Evolutionary conservation across 2,113 vertebrate species (phyloP), one percentile per base, ranked within the genome.

Genomic region (Stegostoma tigrinum): DNA sequence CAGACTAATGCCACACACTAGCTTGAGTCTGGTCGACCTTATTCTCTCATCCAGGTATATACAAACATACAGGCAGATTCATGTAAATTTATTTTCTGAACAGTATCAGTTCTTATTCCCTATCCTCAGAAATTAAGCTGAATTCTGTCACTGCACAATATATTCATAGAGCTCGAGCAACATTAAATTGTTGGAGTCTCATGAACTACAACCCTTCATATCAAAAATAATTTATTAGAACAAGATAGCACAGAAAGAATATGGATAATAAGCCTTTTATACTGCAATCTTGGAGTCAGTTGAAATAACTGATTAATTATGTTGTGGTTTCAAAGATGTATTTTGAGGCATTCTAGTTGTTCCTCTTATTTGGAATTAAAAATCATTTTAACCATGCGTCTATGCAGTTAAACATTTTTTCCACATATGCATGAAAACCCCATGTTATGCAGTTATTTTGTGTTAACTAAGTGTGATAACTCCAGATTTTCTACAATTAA

Each of bases 171-270:
- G 17, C 89, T 93, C 89, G 67, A 61, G 61, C 55, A 93, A 93
- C n/a, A 75, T 48, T 72, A 95, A 72, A 72, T 95, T 72, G 38
- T 94, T 72, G 42, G 68, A 75, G 27, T 45, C 30, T 66, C 91
- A 68, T 67, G n/a, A 94, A 6, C 67, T 67, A 70, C 91, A 90
- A 17, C 42, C 19, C 91, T 68, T 42, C 42, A 94, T 45, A 38
- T 94, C 34, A 8, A 70, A 94, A 94, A 68, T 45, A 94, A 94
- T 94, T 94, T n/a, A 24, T 38, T 68, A 70, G 67, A 30, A 45
- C 24, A 7, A 52, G 38, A 45, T 48, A 30, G 23, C 23, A 72
- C 27, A 30, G 42, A 95, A 72, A 15, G 94, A 95, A 95, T 72
- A 95, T 72, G 27, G 24, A 72, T 14, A 34, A 72, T 12, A 72